Evolutionary conservation across 92 coral and sea anemone genomes (phyloP).

Genomic region (Pocillopora meandrina): DNA sequence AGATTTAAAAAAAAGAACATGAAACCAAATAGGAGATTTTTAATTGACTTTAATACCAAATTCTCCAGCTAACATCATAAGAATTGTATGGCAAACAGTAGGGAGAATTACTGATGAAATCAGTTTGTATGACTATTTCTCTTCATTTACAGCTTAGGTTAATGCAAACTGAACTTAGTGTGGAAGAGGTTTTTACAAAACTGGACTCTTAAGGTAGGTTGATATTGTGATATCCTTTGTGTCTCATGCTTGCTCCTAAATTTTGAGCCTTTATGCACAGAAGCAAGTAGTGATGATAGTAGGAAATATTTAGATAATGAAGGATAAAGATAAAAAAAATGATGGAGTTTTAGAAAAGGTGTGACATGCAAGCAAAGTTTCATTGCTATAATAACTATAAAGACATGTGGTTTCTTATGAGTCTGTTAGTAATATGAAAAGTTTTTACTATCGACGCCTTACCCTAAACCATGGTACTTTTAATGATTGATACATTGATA

Average conservation of each 20-base stretch:
- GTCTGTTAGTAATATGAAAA: too few species aligned
- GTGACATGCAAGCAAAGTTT: background rate
- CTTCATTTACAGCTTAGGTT: slow-evolving; percentile 69
- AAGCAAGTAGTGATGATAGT: too few species aligned
- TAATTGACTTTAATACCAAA: too few species aligned
- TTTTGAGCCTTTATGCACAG: too few species aligned
- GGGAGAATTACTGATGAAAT: too few species aligned
- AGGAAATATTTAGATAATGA: background rate
- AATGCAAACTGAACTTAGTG: slow-evolving; percentile 94
- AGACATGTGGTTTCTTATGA: too few species aligned
- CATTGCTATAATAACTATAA: background rate
- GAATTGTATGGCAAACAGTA: too few species aligned
- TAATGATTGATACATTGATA: background rate
- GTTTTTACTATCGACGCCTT: background rate
- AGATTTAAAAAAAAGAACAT: too few species aligned
- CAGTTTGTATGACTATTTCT: too few species aligned
- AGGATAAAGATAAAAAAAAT: background rate
- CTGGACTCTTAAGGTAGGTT: slow-evolving; percentile 83
- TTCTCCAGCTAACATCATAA: too few species aligned
- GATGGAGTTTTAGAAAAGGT: background rate
- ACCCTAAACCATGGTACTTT: background rate
- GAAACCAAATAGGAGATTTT: too few species aligned
- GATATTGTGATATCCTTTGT: background rate
- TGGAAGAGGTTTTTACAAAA: slow-evolving; percentile 90
- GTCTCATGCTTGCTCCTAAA: background rate